A percentile compares a stretch with the other conserved stretches of the same genome.
Evolutionary conservation across 2,113 vertebrate genomes (phyloP).

Genomic region (Hyla sarda): DNA sequence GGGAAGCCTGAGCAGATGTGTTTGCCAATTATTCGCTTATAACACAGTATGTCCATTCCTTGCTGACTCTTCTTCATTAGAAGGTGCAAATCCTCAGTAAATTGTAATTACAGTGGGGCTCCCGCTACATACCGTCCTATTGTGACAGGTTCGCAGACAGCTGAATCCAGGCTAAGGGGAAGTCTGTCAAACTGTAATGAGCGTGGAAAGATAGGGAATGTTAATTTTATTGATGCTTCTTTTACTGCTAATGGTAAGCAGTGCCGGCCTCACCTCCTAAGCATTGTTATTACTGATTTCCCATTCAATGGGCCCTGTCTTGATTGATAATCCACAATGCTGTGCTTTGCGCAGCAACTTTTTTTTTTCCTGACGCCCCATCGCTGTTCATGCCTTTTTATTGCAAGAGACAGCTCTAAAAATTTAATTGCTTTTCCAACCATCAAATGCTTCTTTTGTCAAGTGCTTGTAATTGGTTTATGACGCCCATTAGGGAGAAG

Average conservation of each 20-base stretch:
- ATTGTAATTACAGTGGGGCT: constrained; percentile 72
- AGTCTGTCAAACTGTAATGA: constrained; percentile 71
- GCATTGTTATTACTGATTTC: constrained; percentile 63
- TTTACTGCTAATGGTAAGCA: constrained; percentile 73
- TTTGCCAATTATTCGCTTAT: background rate
- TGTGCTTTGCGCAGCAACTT: constrained; percentile 62
- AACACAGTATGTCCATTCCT: background rate
- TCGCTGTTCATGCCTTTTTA: constrained; percentile 62
- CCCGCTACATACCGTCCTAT: constrained; percentile 70
- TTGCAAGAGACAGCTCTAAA: constrained; percentile 69
- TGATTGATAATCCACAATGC: constrained; percentile 73
- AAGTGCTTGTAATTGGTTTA: constrained; percentile 72
- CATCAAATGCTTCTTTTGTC: constrained; percentile 67
- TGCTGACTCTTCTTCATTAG: constrained; percentile 64
- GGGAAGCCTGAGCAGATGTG: background rate
- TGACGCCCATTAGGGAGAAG: constrained; percentile 63
- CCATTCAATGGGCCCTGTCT: constrained; percentile 59
- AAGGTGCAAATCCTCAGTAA: constrained; percentile 67
- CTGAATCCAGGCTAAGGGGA: constrained; percentile 69
- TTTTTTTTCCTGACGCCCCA: constrained; percentile 52
- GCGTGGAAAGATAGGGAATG: constrained; percentile 73
- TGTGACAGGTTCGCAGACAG: constrained; percentile 68
- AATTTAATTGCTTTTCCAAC: constrained; percentile 74
- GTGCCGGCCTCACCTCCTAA: constrained; percentile 72
- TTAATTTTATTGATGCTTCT: constrained; percentile 73